Percentiles rank a stretch among this genome's conserved stretches.
Conservation (phyloP, 37 sponge, comb jelly and placozoan species). For the Theonella swinhoei region DNA sequence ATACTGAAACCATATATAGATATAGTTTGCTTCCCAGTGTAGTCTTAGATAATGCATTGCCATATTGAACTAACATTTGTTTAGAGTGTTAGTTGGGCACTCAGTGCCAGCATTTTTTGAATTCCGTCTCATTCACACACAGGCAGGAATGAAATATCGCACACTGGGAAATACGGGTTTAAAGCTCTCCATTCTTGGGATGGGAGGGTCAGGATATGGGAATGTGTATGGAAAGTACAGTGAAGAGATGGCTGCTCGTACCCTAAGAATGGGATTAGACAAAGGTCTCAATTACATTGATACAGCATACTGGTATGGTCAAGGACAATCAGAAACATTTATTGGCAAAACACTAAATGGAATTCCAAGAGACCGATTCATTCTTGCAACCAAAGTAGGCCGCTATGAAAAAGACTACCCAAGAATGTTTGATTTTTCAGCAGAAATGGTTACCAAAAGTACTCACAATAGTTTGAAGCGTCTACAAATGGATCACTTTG, state of each 20-base stretch:
- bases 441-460: slow-evolving; percentile 58
- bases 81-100: too few species aligned
- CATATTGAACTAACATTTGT: too few species aligned
- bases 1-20: too few species aligned
- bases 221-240: slow-evolving; percentile 68
- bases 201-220: slow-evolving; percentile 90
- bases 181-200: slow-evolving; percentile 63
- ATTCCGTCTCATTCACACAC: too few species aligned
- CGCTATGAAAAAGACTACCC: slow-evolving; percentile 66
- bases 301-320: slow-evolving; percentile 94
- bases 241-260: slow-evolving; percentile 33
- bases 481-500: slow-evolving; percentile 76
- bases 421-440: slow-evolving; percentile 86
- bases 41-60: too few species aligned
- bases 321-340: slow-evolving; percentile 83
- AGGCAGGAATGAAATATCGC: slow-evolving; percentile 72
- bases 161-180: slow-evolving; percentile 78
- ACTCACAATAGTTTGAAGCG: slow-evolving; percentile 73
- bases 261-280: slow-evolving; percentile 50
- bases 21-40: too few species aligned
- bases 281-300: slow-evolving; percentile 91
- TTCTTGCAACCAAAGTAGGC: slow-evolving; percentile 86
- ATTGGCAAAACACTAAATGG: slow-evolving; percentile 76
- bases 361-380: slow-evolving; percentile 70
- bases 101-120: too few species aligned